Evolutionary conservation across 2,113 vertebrate species (phyloP), one percentile per base, ranked within the genome.

Genomic region (Paramormyrops kingsleyae): DNA sequence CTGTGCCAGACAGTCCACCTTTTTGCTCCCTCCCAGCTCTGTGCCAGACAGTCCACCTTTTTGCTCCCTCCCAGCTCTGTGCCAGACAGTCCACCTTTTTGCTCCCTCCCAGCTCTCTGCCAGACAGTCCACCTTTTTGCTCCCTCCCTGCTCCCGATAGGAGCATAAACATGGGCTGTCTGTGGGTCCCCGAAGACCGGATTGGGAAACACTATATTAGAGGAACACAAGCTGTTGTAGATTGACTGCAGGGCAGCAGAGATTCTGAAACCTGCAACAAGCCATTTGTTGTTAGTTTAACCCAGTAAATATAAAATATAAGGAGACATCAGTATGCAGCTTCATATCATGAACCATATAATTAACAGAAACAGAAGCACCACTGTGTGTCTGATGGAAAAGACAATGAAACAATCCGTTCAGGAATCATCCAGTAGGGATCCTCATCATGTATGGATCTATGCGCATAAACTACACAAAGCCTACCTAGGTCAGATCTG

Each of bases 231-330:
- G 70, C 91, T 83, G 91, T 19, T 5, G 89, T 21, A 59, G 88
- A 92, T 90, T 77, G 31, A 13, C 52, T 88, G 87, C 94, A 93
- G 91, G 92, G 91, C 92, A 92, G 70, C 66, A 83, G 27, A 89
- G 89, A 31, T 0, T 35, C 53, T 74, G 88, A 62, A 39, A 83
- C 83, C 53, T 56, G 19, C 52, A 5, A 21, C 17, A 19, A 53
- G 17, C 17, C 17, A 53, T 53, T 53, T 53, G 52, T 21, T 53
- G 17, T 21, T 53, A 52, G 50, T 53, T 53, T 53, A 53, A 5
- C 52, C 15, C 4, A 19, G 52, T 53, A 53, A 53, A 53, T 53
- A 53, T 21, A 21, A 53, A 53, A 53, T 53, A 53, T 53, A 53
- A 53, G 52, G 17, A 53, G 15, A 53, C 17, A 53, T 53, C 50